Evolutionary conservation across 1,140 invertebrate species (phyloP).

Genomic region (Caenorhabditis tropicalis): DNA sequence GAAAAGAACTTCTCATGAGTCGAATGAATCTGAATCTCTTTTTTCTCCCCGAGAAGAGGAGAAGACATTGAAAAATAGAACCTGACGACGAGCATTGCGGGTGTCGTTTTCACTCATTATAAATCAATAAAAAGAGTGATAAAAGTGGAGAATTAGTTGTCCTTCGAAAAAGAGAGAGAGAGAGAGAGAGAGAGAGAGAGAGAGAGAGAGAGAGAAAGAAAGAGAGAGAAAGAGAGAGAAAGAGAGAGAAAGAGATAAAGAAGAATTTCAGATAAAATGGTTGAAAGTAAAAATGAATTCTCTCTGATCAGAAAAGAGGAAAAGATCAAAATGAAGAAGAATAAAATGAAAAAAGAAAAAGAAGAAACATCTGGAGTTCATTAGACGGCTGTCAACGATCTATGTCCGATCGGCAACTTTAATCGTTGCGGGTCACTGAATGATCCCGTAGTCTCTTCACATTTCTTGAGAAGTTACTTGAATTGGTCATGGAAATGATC

Average conservation of each 20-base stretch:
- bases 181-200: too few relatives aligned
- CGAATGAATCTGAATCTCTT: too few relatives aligned
- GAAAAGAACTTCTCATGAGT: neutral
- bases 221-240: neutral
- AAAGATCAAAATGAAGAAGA: neutral
- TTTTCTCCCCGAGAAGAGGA: too few relatives aligned
- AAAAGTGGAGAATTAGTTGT: neutral
- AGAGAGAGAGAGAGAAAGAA: neutral
- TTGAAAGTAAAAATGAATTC: too few relatives aligned
- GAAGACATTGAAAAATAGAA: neutral
- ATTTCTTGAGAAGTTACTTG: neutral
- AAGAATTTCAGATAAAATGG: too few relatives aligned
- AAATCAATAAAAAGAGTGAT: neutral
- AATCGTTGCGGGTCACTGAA: conserved; percentile 27
- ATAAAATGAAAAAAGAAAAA: neutral
- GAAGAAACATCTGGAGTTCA: conserved; percentile 12
- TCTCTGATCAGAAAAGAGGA: too few relatives aligned
- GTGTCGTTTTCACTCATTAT: neutral
- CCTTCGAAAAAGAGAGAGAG: neutral
- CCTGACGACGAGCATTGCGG: neutral
- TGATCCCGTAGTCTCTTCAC: neutral
- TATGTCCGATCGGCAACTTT: neutral
- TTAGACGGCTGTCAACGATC: neutral
- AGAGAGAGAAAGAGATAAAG: too few relatives aligned
- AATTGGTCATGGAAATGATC: neutral